Percentiles rank a stretch among this genome's conserved stretches.
Conservation (phyloP, 92 coral and sea anemone genomes). For the Palythoa grandiflora region DNA sequence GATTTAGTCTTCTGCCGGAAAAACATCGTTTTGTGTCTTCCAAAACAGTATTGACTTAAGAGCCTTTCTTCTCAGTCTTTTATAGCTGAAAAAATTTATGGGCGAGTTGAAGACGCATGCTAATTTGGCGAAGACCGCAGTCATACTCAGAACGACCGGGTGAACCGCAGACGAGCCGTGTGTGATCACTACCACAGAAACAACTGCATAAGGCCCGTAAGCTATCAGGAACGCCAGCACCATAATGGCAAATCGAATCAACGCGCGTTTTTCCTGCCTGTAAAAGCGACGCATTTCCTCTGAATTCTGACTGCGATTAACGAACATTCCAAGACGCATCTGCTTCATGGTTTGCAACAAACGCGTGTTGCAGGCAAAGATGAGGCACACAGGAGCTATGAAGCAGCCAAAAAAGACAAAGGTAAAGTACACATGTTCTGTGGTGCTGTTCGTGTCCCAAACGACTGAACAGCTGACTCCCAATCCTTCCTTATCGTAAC, state of each 20-base stretch:
- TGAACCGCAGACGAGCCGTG: constrained; percentile 42
- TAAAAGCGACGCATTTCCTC: constrained; percentile 5
- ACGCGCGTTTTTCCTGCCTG: constrained; percentile 10
- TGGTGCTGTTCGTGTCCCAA: constrained; percentile 63
- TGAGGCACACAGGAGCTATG: constrained; percentile 49
- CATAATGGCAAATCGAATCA: constrained; percentile 17
- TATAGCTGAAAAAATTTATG: constrained; percentile 56
- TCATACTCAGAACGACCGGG: constrained; percentile 55
- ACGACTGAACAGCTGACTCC: constrained; percentile 70
- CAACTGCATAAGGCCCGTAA: constrained; percentile 58
- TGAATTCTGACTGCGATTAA: background rate
- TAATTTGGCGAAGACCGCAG: constrained; percentile 62
- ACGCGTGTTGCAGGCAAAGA: constrained; percentile 1
- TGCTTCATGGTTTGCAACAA: constrained; percentile 28
- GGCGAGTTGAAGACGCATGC: constrained; percentile 55
- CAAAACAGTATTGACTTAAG: background rate
- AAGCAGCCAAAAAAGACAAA: constrained; percentile 69
- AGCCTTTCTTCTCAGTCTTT: constrained; percentile 5
- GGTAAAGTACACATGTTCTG: constrained; percentile 65
- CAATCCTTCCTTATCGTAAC: constrained; percentile 66
- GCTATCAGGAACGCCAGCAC: constrained; percentile 41
- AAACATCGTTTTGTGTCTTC: background rate
- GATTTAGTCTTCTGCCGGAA: background rate
- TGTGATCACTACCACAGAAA: constrained; percentile 46
- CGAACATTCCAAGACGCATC: constrained; percentile 47